These are phyloP conservation scores for Samia ricini DNA, from an alignment of 1,140 invertebrate genomes.

Conservation along the genomic window DNA sequence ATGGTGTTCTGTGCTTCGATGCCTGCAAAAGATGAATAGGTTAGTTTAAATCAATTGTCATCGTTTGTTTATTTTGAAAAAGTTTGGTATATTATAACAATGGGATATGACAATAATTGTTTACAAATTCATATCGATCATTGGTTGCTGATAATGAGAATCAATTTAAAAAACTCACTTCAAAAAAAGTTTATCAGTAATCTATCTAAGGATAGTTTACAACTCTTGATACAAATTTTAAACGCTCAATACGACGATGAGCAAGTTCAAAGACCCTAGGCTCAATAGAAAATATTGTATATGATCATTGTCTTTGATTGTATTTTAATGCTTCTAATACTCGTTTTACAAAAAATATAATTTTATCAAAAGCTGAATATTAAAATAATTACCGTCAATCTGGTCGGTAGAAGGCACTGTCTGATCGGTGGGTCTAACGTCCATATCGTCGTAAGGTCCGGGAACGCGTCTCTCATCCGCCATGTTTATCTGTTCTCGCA, in stretches of 20 bases:
- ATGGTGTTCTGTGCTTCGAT: slow-evolving; percentile 34
- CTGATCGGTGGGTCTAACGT: slow-evolving; percentile 45
- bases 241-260: too few relatives aligned
- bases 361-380: too few relatives aligned
- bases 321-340: too few relatives aligned
- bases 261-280: too few relatives aligned
- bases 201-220: too few relatives aligned
- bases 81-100: slow-evolving; percentile 20
- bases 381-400: slow-evolving; percentile 40
- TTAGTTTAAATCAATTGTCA: slow-evolving; percentile 9
- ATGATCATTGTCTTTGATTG: too few relatives aligned
- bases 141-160: neutral
- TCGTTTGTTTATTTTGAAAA: slow-evolving; percentile 32
- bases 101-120: slow-evolving; percentile 27
- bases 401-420: slow-evolving; percentile 53
- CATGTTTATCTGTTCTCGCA: slow-evolving; percentile 41
- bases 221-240: too few relatives aligned
- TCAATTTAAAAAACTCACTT: too few relatives aligned
- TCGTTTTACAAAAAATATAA: too few relatives aligned
- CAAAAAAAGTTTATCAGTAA: too few relatives aligned
- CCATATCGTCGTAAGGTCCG: slow-evolving; percentile 28
- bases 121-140: slow-evolving; percentile 36
- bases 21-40: slow-evolving; percentile 37
- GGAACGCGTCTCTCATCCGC: slow-evolving; percentile 59
- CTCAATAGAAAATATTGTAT: too few relatives aligned